Percentiles rank a stretch among this genome's conserved stretches.
Evolutionary conservation across 2,888 invertebrate species (phyloP).

Genomic region (Mythimna ferrago): DNA sequence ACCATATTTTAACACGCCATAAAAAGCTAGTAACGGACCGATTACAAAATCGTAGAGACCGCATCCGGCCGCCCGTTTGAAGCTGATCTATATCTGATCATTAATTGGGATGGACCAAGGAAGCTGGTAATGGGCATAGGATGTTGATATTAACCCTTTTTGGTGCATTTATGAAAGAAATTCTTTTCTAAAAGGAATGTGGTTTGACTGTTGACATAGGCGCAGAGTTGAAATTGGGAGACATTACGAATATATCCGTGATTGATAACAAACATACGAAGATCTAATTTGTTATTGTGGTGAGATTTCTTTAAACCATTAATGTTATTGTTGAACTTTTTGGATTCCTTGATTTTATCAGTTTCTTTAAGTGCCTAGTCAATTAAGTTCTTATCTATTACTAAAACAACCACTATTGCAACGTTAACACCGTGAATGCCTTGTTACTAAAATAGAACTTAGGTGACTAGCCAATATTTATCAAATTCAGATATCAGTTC

Average conservation of each 20-base stretch:
- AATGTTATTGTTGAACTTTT: not conserved
- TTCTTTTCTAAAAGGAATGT: slow-evolving; percentile 36
- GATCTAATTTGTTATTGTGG: not conserved
- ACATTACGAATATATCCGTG: not conserved
- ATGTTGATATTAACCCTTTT: slow-evolving; percentile 63
- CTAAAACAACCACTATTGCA: not conserved
- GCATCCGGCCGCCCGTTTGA: slow-evolving; percentile 55
- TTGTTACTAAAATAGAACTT: not conserved
- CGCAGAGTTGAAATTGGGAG: not conserved
- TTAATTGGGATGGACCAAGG: slow-evolving; percentile 67
- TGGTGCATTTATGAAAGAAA: slow-evolving; percentile 52
- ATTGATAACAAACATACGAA: slow-evolving; percentile 1
- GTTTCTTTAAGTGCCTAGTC: not conserved
- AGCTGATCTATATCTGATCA: slow-evolving; percentile 68
- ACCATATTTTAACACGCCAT: slow-evolving; percentile 58
- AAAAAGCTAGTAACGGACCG: slow-evolving; percentile 40
- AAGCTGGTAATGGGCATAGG: slow-evolving; percentile 66
- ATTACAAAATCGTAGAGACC: slow-evolving; percentile 54
- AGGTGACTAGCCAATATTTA: not conserved
- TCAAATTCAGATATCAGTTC: not conserved
- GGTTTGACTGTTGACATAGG: slow-evolving; percentile 24
- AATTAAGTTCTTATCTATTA: not conserved
- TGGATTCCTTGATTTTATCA: not conserved
- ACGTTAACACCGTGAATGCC: not conserved
- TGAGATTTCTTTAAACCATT: not conserved